Evolutionary conservation across 2,797 vertebrate species (phyloP).

Genomic region (Amazona finschi): DNA sequence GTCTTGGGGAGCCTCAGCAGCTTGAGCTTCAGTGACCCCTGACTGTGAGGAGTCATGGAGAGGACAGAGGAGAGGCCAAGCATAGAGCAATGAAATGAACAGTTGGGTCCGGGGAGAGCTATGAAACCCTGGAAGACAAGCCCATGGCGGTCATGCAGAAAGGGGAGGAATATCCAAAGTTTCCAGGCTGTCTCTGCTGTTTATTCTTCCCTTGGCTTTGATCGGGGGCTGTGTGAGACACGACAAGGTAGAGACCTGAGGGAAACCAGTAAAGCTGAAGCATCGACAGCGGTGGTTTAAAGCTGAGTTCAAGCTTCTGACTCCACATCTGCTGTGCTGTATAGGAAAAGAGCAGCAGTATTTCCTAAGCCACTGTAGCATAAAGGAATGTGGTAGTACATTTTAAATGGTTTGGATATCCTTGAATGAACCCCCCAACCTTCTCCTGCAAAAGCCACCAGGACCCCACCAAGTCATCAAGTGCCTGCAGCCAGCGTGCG

Average conservation of each 20-base stretch:
- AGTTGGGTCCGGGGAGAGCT: neutral
- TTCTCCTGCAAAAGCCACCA: neutral
- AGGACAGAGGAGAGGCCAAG: constrained; percentile 4
- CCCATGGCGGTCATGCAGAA: neutral
- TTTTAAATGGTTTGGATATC: neutral
- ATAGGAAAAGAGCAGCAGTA: neutral
- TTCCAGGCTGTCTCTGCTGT: constrained; percentile 2
- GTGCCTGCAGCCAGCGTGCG: neutral
- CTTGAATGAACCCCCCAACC: neutral
- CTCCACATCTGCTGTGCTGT: neutral
- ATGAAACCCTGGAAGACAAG: constrained; percentile 48
- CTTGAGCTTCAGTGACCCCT: constrained; percentile 9
- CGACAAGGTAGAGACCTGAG: neutral
- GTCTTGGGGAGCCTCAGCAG: neutral
- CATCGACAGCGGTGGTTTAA: neutral
- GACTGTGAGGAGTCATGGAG: neutral
- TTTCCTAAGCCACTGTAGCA: neutral
- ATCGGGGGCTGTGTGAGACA: neutral
- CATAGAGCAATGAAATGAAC: neutral
- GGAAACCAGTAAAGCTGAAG: neutral
- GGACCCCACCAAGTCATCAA: neutral
- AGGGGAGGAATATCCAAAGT: neutral
- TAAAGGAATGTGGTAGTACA: neutral
- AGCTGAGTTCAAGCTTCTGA: neutral
- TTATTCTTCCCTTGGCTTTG: constrained; percentile 18